Base-by-base conservation (phyloP, 2,797 vertebrate genomes). In the Vespertilio murinus region DNA sequence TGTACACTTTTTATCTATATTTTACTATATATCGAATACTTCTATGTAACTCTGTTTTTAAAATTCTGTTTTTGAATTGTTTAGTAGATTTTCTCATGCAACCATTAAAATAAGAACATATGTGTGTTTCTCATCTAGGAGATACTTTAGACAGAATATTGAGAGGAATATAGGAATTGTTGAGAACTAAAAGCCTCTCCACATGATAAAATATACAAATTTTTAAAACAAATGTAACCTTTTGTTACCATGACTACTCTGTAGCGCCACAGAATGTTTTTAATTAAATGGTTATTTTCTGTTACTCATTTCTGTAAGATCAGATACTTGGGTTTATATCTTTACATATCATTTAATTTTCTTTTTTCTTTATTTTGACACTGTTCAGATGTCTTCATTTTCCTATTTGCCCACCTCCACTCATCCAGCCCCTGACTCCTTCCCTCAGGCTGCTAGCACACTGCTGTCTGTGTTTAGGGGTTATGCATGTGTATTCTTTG, bases 121-220 rank as follows among this genome's bases (percentile, higher is more conserved):
- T 2, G 79, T 90, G 77, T 94, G 8, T 77, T 93, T 84, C 47
- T 91, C 47, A 78, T 81, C 38, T 69, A 69, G 23, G 42, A 96
- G 91, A 89, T 77, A 91, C 75, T 88, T 95, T 75, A 94, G 42
- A 94, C 69, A 90, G 81, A 69, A 84, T 80, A 87, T 67, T 88
- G 38, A 90, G 59, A 78, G 45, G 20, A 71, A 73, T 95, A 91
- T 20, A 91, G 52, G 52, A 92, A 90, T 79, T 90, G 81, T 35
- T 77, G 84, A 93, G 61, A 94, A 82, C 22, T 47, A 94, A 95
- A 94, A 92, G 38, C 14, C 6, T 88, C 94, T 95, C 49, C 77
- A 89, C 71, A 88, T 78, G n/a, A 93, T 85, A 93, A 84, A 91
- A 61, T 40, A n/a, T 75, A 71, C 11, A 90, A 75, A 54, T 80